A percentile compares a stretch with the other conserved stretches of the same genome.
Conservation (phyloP, 2,888 invertebrate species). For the Sceliomorpha sp. region DNA sequence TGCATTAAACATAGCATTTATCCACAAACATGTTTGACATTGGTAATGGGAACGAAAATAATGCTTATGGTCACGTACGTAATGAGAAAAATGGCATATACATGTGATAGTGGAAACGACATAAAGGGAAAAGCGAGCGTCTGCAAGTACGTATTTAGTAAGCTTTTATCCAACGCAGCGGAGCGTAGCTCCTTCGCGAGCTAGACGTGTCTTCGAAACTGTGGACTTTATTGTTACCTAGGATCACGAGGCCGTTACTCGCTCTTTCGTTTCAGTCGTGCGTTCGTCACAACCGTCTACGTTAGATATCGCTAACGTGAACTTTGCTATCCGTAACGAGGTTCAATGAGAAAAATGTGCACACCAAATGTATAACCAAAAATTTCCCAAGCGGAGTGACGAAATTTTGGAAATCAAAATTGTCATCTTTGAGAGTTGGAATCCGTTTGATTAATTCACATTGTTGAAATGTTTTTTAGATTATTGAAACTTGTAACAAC, state of each 20-base stretch:
- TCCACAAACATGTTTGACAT: conserved; percentile 38
- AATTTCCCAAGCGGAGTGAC: too few species aligned
- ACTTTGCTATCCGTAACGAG: conserved; percentile 32
- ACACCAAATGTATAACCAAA: too few species aligned
- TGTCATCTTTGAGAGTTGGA: too few species aligned
- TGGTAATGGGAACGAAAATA: conserved; percentile 37
- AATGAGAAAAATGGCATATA: conserved; percentile 45
- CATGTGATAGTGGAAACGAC: conserved; percentile 23
- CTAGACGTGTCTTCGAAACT: conserved; percentile 46
- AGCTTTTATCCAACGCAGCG: conserved; percentile 70
- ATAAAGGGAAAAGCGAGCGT: conserved; percentile 67
- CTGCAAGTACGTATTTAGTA: conserved; percentile 74
- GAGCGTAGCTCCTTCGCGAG: conserved; percentile 73
- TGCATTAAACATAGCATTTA: conserved; percentile 23
- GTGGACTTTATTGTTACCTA: conserved; percentile 45
- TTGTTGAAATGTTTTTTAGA: too few species aligned
- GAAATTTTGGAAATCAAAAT: too few species aligned
- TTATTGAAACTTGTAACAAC: too few species aligned
- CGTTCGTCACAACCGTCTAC: conserved; percentile 4
- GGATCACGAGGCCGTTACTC: conserved; percentile 18
- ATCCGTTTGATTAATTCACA: too few species aligned
- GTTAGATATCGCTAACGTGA: conserved; percentile 7
- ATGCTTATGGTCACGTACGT: conserved; percentile 33
- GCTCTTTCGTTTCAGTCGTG: conserved; percentile 7
- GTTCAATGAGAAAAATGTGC: too few species aligned